Evolutionary conservation across 2,888 invertebrate genomes (phyloP).

Genomic region (Pogonocherus hispidulus): DNA sequence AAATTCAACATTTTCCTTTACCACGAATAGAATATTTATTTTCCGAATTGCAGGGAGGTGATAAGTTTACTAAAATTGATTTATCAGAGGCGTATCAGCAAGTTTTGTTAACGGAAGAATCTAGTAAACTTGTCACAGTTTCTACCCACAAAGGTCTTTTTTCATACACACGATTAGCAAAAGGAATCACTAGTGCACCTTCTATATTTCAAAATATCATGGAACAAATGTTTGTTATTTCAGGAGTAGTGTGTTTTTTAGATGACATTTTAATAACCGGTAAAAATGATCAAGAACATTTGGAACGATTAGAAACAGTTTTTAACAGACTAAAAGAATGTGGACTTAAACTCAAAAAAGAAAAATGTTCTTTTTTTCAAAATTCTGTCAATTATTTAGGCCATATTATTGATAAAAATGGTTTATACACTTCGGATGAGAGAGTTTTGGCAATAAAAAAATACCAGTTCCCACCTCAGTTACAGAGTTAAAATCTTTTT

Average conservation of each 20-base stretch:
- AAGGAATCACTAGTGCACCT: slow-evolving; percentile 56
- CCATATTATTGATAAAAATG: slow-evolving; percentile 47
- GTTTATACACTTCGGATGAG: slow-evolving; percentile 43
- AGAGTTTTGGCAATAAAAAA: slow-evolving; percentile 42
- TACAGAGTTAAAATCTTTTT: slow-evolving; percentile 34
- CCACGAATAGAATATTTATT: slow-evolving; percentile 38
- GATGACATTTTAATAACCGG: slow-evolving; percentile 48
- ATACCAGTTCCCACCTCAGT: slow-evolving; percentile 21
- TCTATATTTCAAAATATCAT: slow-evolving; percentile 54
- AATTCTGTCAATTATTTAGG: slow-evolving; percentile 46
- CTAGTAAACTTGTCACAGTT: slow-evolving; percentile 46
- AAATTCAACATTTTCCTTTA: slow-evolving; percentile 29
- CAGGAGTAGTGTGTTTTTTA: too few relatives aligned
- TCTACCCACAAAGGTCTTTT: slow-evolving; percentile 54
- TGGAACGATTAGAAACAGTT: slow-evolving; percentile 5
- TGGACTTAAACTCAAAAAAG: slow-evolving; percentile 45
- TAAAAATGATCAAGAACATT: slow-evolving; percentile 37
- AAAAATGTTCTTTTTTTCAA: slow-evolving; percentile 53
- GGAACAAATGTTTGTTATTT: slow-evolving; percentile 56
- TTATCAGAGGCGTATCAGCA: slow-evolving; percentile 41
- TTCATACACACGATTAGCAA: slow-evolving; percentile 52
- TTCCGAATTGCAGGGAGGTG: slow-evolving; percentile 32
- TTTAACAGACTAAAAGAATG: slow-evolving; percentile 31
- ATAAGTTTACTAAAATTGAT: slow-evolving; percentile 36
- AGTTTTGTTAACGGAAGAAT: slow-evolving; percentile 32